These are phyloP conservation scores for Apis laboriosa DNA, from an alignment of 1,140 invertebrate species.

Conservation along the genomic window DNA sequence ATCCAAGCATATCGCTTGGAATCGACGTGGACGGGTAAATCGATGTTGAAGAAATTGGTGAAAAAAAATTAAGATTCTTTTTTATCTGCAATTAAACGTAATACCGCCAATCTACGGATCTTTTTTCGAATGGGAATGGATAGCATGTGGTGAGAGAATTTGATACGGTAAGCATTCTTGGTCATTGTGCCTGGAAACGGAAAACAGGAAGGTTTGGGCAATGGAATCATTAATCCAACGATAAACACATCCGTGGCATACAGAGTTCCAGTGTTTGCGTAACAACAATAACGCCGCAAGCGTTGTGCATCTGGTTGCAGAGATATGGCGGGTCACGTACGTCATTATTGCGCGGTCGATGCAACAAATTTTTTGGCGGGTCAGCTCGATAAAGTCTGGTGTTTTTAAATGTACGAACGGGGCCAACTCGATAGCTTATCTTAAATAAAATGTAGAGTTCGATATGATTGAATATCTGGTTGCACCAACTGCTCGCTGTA, in stretches of 20 bases:
- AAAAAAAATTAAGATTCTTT: no score
- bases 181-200: slow-evolving; percentile 29
- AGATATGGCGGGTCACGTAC: slow-evolving; percentile 56
- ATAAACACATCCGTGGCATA: slow-evolving; percentile 59
- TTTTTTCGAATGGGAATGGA: background rate
- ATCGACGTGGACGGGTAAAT: no score
- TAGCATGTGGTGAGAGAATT: background rate
- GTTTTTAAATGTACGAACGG: slow-evolving; percentile 44
- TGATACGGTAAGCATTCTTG: background rate
- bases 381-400: slow-evolving; percentile 44
- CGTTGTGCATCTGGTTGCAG: slow-evolving; percentile 60
- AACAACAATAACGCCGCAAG: slow-evolving; percentile 64
- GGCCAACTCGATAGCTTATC: slow-evolving; percentile 52
- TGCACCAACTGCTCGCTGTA: slow-evolving; percentile 32
- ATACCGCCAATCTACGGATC: no score
- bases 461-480: slow-evolving; percentile 52
- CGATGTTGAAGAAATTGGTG: no score
- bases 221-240: slow-evolving; percentile 64
- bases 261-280: slow-evolving; percentile 60
- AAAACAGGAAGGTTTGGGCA: slow-evolving; percentile 53
- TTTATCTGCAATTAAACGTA: no score
- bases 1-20: no score
- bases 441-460: slow-evolving; percentile 38
- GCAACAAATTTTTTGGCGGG: slow-evolving; percentile 51
- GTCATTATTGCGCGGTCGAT: slow-evolving; percentile 52